Base-by-base conservation (phyloP, 2,113 vertebrate genomes). In the Xenus cinereus region DNA sequence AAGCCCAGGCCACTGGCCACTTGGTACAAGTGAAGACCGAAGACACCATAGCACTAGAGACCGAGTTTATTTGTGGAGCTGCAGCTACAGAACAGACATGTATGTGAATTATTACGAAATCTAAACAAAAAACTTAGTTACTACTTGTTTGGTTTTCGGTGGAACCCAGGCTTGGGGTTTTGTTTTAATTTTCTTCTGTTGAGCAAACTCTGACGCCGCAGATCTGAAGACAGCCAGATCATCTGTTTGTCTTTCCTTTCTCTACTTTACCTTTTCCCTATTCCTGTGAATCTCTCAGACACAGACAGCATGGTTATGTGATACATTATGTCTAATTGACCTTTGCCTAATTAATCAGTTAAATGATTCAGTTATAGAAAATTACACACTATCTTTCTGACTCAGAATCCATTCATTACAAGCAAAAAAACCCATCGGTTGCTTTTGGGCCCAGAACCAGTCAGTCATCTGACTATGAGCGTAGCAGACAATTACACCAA, bases 221-320 rank as follows among this genome's bases (percentile, higher is more conserved):
- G 80, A 37, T 78, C 68, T 94, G 64, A 89, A 56, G 68, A 43
- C 24, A 72, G 54, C 22, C 32, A 82, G 11, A 28, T 77, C 51
- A 74, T 90, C 21, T 89, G 73, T 82, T 92, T 87, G 64, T 93
- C 39, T 66, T 94, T 92, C 27, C 60, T 84, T 77, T 93, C 33
- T 33, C 32, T 43, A 87, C 39, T 46, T 75, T 18, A 78, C 73
- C 48, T 90, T 86, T 84, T 43, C 54, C 77, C 48, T 57, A 0
- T 68, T 88, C 45, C 45, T 39, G 7, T 27, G 0, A 20, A 7
- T 35, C 21, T 77, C 57, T 50, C 64, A 77, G 73, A 54, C 41
- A 43, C 30, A 73, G 71, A 51, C 6, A 9, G 27, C 45, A 17
- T 4, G 43, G 62, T 41, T 71, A 37, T 4, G 3, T 4, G 16